phyloP scores from a whole-genome alignment of 2,888 invertebrate species.

The Hylaea fasciaria region DNA sequence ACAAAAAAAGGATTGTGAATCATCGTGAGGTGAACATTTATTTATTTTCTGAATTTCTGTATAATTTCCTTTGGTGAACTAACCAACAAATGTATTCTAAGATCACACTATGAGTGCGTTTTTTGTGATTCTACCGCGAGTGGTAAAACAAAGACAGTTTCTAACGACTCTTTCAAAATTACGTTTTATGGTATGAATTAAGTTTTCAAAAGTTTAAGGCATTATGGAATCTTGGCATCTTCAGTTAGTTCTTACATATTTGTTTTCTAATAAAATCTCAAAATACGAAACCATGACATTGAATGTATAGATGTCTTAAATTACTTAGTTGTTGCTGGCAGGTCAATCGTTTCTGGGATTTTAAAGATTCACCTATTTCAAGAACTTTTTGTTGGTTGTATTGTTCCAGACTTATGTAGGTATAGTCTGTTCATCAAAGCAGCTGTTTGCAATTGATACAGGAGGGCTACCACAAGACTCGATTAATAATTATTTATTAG shows the following conservation, averaged over 20 bases:
- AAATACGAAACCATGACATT: too few species aligned
- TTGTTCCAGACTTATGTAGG: too few species aligned
- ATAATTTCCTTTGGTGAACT: slow-evolving; percentile 6
- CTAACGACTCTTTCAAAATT: slow-evolving; percentile 63
- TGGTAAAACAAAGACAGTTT: slow-evolving; percentile 57
- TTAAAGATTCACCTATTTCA: too few species aligned
- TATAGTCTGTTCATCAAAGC: too few species aligned
- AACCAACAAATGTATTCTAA: slow-evolving; percentile 16
- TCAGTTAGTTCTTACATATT: neutral
- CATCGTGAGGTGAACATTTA: slow-evolving; percentile 26
- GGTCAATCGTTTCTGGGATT: too few species aligned
- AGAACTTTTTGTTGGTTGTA: too few species aligned
- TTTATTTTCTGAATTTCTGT: slow-evolving; percentile 14
- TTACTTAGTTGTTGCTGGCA: too few species aligned
- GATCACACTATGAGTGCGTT: slow-evolving; percentile 54
- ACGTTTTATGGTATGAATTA: slow-evolving; percentile 64
- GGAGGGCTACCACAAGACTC: too few species aligned
- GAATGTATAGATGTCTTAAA: too few species aligned
- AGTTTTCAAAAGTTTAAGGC: slow-evolving; percentile 12
- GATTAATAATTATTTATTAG: too few species aligned
- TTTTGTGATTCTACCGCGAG: slow-evolving; percentile 56
- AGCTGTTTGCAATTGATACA: too few species aligned
- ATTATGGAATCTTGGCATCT: slow-evolving; percentile 1
- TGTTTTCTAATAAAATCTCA: too few species aligned
- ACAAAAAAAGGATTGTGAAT: slow-evolving; percentile 16